Conservation (phyloP, 2,113 vertebrate genomes). For the Fukomys damarensis region DNA sequence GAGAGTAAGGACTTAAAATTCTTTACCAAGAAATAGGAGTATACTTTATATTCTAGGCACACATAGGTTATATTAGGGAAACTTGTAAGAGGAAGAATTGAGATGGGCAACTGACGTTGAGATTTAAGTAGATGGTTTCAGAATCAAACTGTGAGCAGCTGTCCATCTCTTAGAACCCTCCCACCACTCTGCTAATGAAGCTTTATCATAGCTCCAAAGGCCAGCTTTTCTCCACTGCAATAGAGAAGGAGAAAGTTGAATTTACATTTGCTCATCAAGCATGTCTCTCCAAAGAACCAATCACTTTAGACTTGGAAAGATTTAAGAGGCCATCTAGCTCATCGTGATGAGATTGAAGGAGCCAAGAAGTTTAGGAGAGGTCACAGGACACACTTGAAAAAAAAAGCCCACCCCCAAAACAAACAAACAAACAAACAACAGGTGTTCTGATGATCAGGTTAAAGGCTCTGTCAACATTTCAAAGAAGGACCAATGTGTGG, state of each 20-base stretch:
- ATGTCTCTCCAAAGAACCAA: neutral
- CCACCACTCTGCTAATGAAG: neutral
- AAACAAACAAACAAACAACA: neutral
- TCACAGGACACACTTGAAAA: neutral
- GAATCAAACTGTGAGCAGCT: neutral
- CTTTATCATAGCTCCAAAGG: neutral
- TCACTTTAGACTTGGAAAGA: neutral
- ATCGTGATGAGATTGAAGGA: neutral
- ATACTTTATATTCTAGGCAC: neutral
- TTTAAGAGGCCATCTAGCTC: neutral
- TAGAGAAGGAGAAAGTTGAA: neutral
- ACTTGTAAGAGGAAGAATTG: neutral
- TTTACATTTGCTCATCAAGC: neutral
- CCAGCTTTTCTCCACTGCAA: neutral
- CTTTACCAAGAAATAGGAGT: neutral
- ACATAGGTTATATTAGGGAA: neutral
- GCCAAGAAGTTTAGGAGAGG: neutral
- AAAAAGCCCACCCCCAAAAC: no score
- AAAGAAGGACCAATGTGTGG: neutral
- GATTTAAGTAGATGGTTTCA: neutral
- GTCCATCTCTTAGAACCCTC: neutral
- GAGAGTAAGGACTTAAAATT: constrained; percentile 16
- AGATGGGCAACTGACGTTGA: constrained; percentile 22
- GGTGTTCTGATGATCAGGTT: neutral
- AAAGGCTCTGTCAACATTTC: neutral